Conservation (phyloP, 2,888 invertebrate genomes). For the Eremobia ochroleuca region DNA sequence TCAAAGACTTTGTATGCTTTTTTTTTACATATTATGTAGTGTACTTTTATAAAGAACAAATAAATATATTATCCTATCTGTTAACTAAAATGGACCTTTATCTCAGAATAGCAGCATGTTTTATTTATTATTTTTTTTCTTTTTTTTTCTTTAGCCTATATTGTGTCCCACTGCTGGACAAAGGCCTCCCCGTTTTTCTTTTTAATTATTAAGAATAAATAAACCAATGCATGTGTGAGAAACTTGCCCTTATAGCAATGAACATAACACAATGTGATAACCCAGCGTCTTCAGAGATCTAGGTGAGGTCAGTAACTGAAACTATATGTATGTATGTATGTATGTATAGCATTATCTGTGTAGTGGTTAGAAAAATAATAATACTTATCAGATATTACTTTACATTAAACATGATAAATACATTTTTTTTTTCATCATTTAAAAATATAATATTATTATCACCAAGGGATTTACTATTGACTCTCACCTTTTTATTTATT, state of each 20-base stretch:
- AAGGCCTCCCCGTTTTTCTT: too few relatives aligned
- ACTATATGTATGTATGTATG: conserved; percentile 21
- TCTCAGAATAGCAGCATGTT: neutral
- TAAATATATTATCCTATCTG: neutral
- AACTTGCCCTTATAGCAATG: conserved; percentile 48
- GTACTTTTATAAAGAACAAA: neutral
- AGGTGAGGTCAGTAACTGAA: conserved; percentile 72
- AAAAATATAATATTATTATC: neutral
- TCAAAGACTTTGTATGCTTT: neutral
- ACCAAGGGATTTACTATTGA: neutral
- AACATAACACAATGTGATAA: conserved; percentile 68
- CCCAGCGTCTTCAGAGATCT: conserved; percentile 68
- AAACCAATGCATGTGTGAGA: conserved; percentile 22
- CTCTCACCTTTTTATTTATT: neutral
- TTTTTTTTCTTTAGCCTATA: too few relatives aligned
- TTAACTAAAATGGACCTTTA: neutral
- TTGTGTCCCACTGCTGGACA: too few relatives aligned
- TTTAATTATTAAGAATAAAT: conserved; percentile 2
- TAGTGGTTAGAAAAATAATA: conserved; percentile 37
- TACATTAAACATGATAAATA: conserved; percentile 17
- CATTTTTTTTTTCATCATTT: neutral
- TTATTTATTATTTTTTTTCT: neutral
- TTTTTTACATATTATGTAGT: neutral
- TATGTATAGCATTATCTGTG: conserved; percentile 24
- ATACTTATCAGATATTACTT: conserved; percentile 29